A percentile compares a stretch with the other conserved stretches of the same genome.
phyloP scores from a whole-genome alignment of 2,797 vertebrate species.

The Botia almorhae region DNA sequence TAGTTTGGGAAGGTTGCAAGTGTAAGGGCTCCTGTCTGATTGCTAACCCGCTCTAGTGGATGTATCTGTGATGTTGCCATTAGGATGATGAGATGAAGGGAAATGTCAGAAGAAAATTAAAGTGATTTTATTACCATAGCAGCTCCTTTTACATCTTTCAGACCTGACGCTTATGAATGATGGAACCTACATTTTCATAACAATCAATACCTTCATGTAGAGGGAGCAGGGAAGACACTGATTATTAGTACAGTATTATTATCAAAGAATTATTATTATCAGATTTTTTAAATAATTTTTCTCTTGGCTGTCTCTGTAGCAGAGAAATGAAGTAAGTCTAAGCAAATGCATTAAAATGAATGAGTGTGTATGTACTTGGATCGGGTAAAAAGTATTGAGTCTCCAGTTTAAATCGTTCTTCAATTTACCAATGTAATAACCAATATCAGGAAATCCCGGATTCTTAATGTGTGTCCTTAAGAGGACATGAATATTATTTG shows the following conservation, averaged over 20 bases:
- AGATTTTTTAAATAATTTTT: slow-evolving; percentile 10
- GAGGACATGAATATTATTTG: too few species aligned
- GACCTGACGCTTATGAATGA: slow-evolving; percentile 20
- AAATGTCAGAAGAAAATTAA: slow-evolving; percentile 39
- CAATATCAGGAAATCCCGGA: too few species aligned
- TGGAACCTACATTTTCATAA: slow-evolving; percentile 44
- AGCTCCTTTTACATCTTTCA: slow-evolving; percentile 21
- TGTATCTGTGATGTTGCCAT: slow-evolving; percentile 18
- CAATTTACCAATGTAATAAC: too few species aligned
- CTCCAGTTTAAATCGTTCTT: too few species aligned
- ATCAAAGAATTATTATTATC: slow-evolving; percentile 14
- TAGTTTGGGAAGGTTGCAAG: background rate
- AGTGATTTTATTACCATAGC: slow-evolving; percentile 30
- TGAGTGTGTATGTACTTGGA: background rate
- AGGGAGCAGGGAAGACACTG: slow-evolving; percentile 3
- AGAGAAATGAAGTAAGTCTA: slow-evolving; percentile 34
- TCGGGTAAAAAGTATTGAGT: too few species aligned
- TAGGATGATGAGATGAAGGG: slow-evolving; percentile 19
- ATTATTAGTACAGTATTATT: slow-evolving; percentile 9
- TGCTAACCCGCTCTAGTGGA: background rate
- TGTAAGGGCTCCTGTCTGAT: background rate
- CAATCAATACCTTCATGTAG: slow-evolving; percentile 33
- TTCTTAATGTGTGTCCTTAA: too few species aligned
- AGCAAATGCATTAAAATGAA: background rate
- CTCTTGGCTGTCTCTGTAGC: slow-evolving; percentile 27